A percentile compares a stretch with the other conserved stretches of the same genome.
These are phyloP conservation scores for Lophura nycthemera DNA, from an alignment of 2,113 vertebrate species.

Conservation along the genomic window DNA sequence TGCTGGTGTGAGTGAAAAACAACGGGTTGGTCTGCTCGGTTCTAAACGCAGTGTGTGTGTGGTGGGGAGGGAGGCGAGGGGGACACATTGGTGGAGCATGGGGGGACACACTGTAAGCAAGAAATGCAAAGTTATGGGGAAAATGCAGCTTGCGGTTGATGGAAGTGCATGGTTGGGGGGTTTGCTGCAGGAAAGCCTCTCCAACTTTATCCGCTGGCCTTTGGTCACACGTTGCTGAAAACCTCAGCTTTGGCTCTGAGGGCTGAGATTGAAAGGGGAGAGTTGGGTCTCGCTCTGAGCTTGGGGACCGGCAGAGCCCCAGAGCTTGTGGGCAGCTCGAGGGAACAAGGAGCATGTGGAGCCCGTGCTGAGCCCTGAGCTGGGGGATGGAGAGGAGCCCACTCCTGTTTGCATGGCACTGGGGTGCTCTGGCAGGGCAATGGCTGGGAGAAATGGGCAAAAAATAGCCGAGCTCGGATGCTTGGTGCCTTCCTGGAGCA, in stretches of 20 bases:
- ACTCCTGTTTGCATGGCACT: neutral
- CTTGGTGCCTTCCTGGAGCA: neutral
- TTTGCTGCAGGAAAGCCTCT: neutral
- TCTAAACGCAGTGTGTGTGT: neutral
- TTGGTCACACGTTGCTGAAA: neutral
- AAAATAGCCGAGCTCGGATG: neutral
- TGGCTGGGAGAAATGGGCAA: neutral
- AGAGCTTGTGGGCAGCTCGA: neutral
- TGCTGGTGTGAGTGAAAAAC: constrained; percentile 45
- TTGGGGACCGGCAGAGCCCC: neutral
- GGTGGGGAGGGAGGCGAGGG: neutral
- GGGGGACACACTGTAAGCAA: neutral
- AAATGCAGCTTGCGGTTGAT: neutral
- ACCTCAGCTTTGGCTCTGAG: neutral
- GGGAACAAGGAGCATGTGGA: neutral
- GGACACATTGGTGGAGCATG: neutral
- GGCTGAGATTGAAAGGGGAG: neutral
- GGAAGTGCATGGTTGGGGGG: neutral
- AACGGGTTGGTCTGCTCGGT: constrained; percentile 37
- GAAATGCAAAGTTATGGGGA: neutral
- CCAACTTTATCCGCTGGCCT: neutral
- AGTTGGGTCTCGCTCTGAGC: neutral
- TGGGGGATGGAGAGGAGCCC: no score
- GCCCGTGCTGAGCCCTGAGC: neutral
- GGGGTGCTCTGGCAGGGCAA: fast-evolving